Percentiles rank a stretch among this genome's conserved stretches.
Conservation (phyloP, 2,113 vertebrate genomes). For the Craseonycteris thonglongyai region DNA sequence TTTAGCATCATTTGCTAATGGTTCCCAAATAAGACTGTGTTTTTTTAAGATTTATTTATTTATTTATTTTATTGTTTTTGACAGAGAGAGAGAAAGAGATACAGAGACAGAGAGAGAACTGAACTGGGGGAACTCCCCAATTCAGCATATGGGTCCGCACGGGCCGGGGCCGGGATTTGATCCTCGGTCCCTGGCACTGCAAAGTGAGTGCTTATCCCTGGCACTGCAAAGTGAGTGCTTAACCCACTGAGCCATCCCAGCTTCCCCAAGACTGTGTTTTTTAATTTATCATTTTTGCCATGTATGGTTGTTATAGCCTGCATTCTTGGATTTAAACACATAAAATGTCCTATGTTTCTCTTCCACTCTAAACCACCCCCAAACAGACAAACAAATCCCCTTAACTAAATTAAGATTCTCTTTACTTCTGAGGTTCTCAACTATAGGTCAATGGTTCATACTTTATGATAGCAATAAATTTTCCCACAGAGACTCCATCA, state of each 20-base stretch:
- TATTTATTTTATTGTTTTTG: too few species aligned
- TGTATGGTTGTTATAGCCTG: not conserved
- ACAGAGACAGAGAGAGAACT: too few species aligned
- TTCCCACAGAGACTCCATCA: not conserved
- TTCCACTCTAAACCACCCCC: not conserved
- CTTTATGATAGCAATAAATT: not conserved
- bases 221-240: too few species aligned
- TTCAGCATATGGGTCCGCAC: too few species aligned
- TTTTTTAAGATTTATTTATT: too few species aligned
- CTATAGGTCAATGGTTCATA: not conserved
- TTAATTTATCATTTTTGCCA: not conserved
- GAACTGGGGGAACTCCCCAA: too few species aligned
- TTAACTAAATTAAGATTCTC: not conserved
- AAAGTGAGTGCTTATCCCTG: too few species aligned
- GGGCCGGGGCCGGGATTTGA: too few species aligned
- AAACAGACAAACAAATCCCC: not conserved
- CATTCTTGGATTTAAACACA: not conserved
- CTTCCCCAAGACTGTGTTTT: not conserved
- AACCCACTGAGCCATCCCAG: too few species aligned
- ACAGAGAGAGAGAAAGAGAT: too few species aligned
- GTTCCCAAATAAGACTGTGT: not conserved
- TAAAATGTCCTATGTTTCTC: not conserved
- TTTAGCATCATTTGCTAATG: not conserved
- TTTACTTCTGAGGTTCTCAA: not conserved
- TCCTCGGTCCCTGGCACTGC: too few species aligned